Evolutionary conservation across 1,140 invertebrate species (phyloP).

Genomic region (Tachypleus tridentatus): DNA sequence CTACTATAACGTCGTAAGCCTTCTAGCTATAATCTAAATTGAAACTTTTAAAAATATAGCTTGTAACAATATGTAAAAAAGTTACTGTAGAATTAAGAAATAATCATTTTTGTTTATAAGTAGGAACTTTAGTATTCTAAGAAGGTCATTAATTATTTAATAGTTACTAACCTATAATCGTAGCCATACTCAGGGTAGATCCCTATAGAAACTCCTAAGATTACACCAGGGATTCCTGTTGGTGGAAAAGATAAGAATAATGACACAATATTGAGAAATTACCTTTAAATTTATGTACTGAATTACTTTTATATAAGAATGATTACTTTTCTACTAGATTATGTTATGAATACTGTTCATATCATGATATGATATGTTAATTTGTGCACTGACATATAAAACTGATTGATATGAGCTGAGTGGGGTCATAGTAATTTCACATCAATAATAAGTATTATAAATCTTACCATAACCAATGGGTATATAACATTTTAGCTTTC

Average conservation of each 20-base stretch:
- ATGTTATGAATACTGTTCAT: neutral
- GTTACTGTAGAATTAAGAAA: no score
- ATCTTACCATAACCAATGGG: constrained; percentile 27
- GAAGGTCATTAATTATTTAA: neutral
- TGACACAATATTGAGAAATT: neutral
- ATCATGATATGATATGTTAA: neutral
- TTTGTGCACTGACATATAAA: neutral
- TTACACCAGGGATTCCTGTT: constrained; percentile 1
- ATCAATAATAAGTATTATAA: neutral
- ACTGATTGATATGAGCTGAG: neutral
- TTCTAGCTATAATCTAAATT: no score
- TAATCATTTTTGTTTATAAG: no score
- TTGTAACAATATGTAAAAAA: no score
- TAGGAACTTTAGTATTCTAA: neutral
- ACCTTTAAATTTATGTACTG: no score
- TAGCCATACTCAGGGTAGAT: constrained; percentile 3
- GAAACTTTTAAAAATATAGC: no score
- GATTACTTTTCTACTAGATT: neutral
- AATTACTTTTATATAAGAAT: no score
- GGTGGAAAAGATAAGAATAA: neutral
- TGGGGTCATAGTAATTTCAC: no score
- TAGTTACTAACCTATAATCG: neutral
- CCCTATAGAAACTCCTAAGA: constrained; percentile 3
- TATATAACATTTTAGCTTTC: constrained; percentile 24
- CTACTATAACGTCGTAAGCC: no score